These are phyloP conservation scores for Cliona cf. orientalis DNA, from an alignment of 37 sponge, comb jelly and placozoan species.

Conservation along the genomic window DNA sequence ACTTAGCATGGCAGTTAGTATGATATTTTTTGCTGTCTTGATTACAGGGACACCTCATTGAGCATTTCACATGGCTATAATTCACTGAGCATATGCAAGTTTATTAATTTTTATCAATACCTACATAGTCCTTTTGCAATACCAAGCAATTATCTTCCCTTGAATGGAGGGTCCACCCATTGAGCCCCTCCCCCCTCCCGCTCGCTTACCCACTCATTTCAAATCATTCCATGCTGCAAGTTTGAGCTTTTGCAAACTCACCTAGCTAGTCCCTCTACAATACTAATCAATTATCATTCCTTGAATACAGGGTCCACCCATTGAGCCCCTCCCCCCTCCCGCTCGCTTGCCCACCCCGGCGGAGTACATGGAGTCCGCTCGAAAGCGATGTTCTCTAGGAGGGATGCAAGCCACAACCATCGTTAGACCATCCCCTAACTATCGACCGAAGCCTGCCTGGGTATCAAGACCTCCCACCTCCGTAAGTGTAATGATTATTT, in stretches of 20 bases:
- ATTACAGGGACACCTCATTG: neutral
- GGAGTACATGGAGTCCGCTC: conserved; percentile 53
- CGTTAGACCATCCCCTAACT: conserved; percentile 55
- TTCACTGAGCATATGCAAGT: neutral
- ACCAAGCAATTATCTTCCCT: neutral
- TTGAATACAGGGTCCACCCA: conserved; percentile 67
- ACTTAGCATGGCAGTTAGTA: neutral
- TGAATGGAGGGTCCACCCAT: neutral
- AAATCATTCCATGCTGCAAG: neutral
- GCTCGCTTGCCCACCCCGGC: conserved; percentile 71
- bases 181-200: conserved; percentile 6
- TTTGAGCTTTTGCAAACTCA: neutral
- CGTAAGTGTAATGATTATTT: conserved; percentile 30
- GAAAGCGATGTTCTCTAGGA: conserved; percentile 33
- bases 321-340: conserved; percentile 69
- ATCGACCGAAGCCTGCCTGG: conserved; percentile 64
- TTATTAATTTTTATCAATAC: neutral
- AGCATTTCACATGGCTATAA: neutral
- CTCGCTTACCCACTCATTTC: conserved; percentile 65
- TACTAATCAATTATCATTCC: neutral
- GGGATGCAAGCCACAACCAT: conserved; percentile 47
- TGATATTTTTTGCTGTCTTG: neutral
- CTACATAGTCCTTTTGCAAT: neutral
- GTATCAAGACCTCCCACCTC: conserved; percentile 52
- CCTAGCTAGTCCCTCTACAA: neutral